Evolutionary conservation across 2,797 vertebrate genomes (phyloP).

Genomic region (Spinus olivaceus): DNA sequence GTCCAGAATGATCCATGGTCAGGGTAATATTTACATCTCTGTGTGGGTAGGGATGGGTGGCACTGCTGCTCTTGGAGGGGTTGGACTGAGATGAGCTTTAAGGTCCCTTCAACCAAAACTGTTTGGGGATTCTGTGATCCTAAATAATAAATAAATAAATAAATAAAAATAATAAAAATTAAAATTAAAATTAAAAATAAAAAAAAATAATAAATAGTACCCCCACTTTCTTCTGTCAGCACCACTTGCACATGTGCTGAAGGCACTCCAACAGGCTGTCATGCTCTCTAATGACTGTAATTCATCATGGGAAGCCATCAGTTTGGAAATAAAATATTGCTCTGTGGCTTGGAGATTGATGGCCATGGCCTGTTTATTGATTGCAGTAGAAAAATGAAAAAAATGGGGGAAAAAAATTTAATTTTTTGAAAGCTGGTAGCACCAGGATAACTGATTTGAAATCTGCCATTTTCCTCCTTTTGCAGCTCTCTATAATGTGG

Average conservation of each 20-base stretch:
- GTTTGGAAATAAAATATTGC: conserved; percentile 69
- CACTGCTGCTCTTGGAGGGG: not conserved
- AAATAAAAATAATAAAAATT: not conserved
- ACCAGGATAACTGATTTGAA: not conserved
- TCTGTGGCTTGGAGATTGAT: conserved; percentile 60
- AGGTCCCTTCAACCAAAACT: not conserved
- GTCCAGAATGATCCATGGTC: not conserved
- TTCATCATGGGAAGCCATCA: conserved; percentile 69
- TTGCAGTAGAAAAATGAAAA: not conserved
- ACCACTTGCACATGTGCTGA: conserved; percentile 5
- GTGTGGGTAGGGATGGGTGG: too few relatives aligned
- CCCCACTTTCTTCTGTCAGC: conserved; percentile 13
- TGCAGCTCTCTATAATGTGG: not conserved
- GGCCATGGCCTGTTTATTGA: conserved; percentile 59
- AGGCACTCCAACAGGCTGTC: conserved; percentile 26
- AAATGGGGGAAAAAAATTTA: not conserved
- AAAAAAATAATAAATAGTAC: not conserved
- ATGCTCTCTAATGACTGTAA: conserved; percentile 68
- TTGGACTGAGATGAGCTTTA: not conserved
- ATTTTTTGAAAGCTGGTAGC: conserved; percentile 22
- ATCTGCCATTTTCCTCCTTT: conserved; percentile 13
- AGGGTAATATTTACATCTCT: conserved; percentile 26
- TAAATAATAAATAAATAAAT: too few relatives aligned
- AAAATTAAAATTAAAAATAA: not conserved
- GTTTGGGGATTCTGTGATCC: not conserved